phyloP scores from a whole-genome alignment of 2,113 vertebrate species.

The Centropus unirufus region DNA sequence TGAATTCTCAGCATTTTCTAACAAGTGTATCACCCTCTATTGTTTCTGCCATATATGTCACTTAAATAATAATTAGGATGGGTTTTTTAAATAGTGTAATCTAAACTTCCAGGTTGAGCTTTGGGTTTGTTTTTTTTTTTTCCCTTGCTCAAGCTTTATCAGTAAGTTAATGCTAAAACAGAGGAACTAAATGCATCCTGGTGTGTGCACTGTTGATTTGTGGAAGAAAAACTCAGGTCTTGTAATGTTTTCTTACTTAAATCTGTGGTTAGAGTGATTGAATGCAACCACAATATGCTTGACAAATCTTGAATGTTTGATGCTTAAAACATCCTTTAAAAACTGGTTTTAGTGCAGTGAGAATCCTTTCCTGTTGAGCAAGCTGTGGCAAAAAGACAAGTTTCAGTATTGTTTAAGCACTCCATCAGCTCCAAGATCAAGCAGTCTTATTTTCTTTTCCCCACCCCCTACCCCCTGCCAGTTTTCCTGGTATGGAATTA shows the following conservation, averaged over 20 bases:
- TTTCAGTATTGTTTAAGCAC: not conserved
- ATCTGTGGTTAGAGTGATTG: not conserved
- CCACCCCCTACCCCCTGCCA: fast-evolving
- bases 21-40: not conserved
- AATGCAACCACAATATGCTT: not conserved
- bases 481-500: not conserved
- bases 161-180: not conserved
- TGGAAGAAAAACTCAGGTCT: not conserved
- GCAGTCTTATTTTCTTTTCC: not conserved
- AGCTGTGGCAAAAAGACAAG: not conserved
- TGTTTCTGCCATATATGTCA: not conserved
- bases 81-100: not conserved
- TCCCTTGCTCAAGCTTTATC: not conserved
- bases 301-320: not conserved
- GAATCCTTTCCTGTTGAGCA: not conserved
- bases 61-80: not conserved
- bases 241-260: not conserved
- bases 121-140: not conserved
- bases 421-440: not conserved
- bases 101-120: not conserved
- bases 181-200: not conserved
- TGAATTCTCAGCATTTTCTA: not conserved
- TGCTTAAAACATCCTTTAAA: not conserved
- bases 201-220: not conserved
- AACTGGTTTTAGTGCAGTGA: not conserved